Evolutionary conservation across 2,113 vertebrate genomes (phyloP).

Genomic region (Cacatua alba): DNA sequence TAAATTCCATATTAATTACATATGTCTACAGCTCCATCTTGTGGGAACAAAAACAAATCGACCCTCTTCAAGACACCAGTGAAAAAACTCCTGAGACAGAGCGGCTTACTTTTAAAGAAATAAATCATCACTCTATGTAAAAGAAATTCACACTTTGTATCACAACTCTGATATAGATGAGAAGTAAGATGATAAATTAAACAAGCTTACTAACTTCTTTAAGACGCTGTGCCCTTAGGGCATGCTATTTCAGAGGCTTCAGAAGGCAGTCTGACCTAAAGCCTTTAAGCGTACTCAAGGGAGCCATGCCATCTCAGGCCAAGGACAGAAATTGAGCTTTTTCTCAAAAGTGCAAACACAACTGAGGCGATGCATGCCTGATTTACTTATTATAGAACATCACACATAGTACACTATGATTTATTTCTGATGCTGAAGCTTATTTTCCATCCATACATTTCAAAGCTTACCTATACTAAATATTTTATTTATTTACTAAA

Average conservation of each 20-base stretch:
- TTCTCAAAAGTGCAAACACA: not conserved
- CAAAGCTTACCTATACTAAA: not conserved
- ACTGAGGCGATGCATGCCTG: not conserved
- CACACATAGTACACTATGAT: not conserved
- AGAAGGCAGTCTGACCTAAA: not conserved
- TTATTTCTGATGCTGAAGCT: not conserved
- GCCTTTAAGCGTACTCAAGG: not conserved
- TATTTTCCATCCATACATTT: not conserved
- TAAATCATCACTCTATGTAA: not conserved
- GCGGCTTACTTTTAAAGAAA: not conserved
- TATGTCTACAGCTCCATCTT: slow-evolving; percentile 59
- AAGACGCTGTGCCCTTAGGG: not conserved
- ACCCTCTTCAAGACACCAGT: not conserved
- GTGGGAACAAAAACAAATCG: slow-evolving; percentile 36
- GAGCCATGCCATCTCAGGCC: not conserved
- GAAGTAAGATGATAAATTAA: not conserved
- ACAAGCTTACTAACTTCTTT: not conserved
- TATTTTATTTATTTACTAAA: not conserved
- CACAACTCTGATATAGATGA: not conserved
- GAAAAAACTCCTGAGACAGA: not conserved
- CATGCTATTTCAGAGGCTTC: not conserved
- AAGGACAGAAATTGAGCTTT: not conserved
- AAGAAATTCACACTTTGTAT: not conserved
- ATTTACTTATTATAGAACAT: not conserved
- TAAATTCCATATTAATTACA: not conserved